These are phyloP conservation scores for Watsonalla cultraria DNA, from an alignment of 2,888 invertebrate genomes.

Conservation along the genomic window DNA sequence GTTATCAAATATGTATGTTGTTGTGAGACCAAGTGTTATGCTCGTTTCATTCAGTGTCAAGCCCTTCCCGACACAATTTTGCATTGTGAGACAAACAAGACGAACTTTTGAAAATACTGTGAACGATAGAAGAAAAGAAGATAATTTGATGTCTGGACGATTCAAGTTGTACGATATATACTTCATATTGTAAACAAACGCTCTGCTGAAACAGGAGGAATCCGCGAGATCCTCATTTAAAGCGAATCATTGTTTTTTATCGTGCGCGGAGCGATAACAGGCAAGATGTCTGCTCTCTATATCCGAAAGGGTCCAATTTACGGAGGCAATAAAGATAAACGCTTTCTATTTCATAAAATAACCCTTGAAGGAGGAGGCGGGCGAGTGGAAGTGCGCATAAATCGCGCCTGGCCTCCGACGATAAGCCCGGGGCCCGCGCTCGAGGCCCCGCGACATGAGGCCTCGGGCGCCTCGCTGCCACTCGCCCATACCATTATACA, in stretches of 20 bases:
- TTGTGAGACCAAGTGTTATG: too few species aligned
- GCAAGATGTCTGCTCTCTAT: not conserved
- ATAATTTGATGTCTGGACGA: too few species aligned
- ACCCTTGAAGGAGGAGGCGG: not conserved
- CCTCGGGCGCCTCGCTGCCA: not conserved
- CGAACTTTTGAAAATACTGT: too few species aligned
- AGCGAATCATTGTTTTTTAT: not conserved
- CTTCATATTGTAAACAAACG: too few species aligned
- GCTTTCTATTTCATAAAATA: slow-evolving; percentile 3
- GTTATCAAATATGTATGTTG: too few species aligned
- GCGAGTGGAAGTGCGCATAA: not conserved
- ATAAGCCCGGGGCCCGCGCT: not conserved
- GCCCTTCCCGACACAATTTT: too few species aligned
- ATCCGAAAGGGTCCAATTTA: not conserved
- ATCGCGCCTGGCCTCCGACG: not conserved
- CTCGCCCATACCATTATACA: not conserved
- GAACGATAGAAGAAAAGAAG: too few species aligned
- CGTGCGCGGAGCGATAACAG: not conserved
- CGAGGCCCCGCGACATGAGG: too few species aligned
- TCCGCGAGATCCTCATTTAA: not conserved
- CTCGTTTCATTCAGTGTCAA: too few species aligned
- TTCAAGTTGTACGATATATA: too few species aligned
- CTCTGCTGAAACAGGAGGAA: too few species aligned
- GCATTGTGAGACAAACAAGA: too few species aligned
- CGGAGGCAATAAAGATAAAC: slow-evolving; percentile 2